Evolutionary conservation across 2,113 vertebrate genomes (phyloP), one percentile per base, ranked within the genome.

Genomic region (Copsychus sechellarum): DNA sequence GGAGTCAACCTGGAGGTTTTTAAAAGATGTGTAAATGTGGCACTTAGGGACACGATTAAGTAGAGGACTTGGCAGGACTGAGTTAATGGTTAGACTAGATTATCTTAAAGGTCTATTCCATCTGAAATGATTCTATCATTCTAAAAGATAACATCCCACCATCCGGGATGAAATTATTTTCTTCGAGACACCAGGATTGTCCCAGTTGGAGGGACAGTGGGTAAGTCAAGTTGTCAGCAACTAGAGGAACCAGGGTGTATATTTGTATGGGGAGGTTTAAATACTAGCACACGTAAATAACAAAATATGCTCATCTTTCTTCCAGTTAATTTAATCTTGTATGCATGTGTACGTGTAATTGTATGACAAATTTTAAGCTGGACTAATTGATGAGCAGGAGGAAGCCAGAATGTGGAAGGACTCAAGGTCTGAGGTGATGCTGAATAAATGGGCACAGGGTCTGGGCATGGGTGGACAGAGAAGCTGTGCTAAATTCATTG

Each of bases 281-380:
- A 66, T 31, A 36, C 13, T 34, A 71, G 5, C 29, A 67, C 9
- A 13, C 26, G 4, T n/a, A n/a, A 74, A 82, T 62, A 57, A 26
- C 2, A 1, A 78, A n/a, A n/a, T 48, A 17, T 51, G 8, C n/a
- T 56, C 65, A 9, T 56, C 14, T 45, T 40, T 1, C 26, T 8
- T 2, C 1, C 19, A 14, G 21, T 43, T 33, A 56, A 51, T 86
- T 67, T 50, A 64, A 64, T 77, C 62, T 50, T 42, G 10, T 29
- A 36, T 71, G 25, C 5, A 12, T 0, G 0, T 15, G 5, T 51
- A 12, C 33, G 2, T 45, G 12, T 47, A 47, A 65, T 28, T 76
- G 11, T 29, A 38, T 34, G 43, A 12, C 4, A 60, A 24, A 69
- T 31, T 80, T 72, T 53, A 77, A 56, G 12, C 1, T 43, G 50